Base-by-base conservation (phyloP, 2,113 vertebrate genomes). In the Dasyprocta punctata region DNA sequence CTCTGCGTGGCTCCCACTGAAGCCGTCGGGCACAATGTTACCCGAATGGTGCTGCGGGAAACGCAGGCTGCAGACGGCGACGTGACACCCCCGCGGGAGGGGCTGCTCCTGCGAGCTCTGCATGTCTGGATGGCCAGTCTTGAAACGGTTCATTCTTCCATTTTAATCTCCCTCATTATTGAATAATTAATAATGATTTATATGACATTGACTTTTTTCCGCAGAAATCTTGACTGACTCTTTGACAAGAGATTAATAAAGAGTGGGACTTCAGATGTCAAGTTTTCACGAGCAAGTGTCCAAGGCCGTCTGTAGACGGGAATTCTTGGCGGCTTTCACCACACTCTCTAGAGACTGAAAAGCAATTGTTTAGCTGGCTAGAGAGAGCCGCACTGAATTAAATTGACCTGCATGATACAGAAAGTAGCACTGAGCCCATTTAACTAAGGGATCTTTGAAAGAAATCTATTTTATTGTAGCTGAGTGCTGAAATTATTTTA, bases 301-400 rank as follows among this genome's bases (percentile, higher is more conserved):
- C 97, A 99, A 99, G 99, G 98, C 98, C 98, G 63, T 94, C 94
- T 97, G 97, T 97, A 97, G 97, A 97, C 98, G 98, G 98, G 98
- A 97, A 98, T 98, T 98, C 97, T 82, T 94, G 60, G 97, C 97
- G 95, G 96, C 97, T 98, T 97, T 97, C 97, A 97, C 96, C 95
- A 88, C 0, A 20, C 98, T 98, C 98, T 99, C 97, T 97, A 97
- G 97, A 38, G 61, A 98, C 97, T 98, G 98, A 98, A 98, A 98
- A 97, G 98, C 98, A 97, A 98, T 99, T 98, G 98, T 98, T 98
- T 98, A 97, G 98, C 98, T 96, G 97, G 93, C 94, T 97, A 98
- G 97, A 98, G 98, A 98, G 98, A 97, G 98, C 12, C 0, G 89
- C 97, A 97, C 98, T 97, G 98, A 98, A 98, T 98, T 98, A 98